These are phyloP conservation scores for Neopipo cinnamomea DNA, from an alignment of 2,113 vertebrate species.

Conservation along the genomic window DNA sequence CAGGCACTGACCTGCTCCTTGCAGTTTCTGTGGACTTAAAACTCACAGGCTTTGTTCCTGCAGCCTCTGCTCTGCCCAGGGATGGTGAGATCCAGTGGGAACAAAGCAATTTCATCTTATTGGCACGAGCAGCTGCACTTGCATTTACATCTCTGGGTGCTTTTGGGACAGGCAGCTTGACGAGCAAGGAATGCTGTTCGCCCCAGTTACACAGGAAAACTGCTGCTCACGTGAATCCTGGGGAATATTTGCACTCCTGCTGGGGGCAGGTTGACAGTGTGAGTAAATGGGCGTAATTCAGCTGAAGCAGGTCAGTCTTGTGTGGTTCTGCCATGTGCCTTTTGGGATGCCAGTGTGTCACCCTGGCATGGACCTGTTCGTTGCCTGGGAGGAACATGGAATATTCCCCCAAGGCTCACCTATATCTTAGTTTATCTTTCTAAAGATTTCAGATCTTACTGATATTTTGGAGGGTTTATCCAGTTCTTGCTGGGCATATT, in stretches of 20 bases:
- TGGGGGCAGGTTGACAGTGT: not conserved
- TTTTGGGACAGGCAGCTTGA: not conserved
- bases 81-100: not conserved
- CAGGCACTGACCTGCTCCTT: not conserved
- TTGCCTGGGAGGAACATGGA: not conserved
- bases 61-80: not conserved
- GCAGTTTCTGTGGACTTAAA: not conserved
- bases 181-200: not conserved
- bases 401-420: not conserved
- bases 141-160: not conserved
- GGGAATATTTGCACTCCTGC: not conserved
- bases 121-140: not conserved
- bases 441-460: not conserved
- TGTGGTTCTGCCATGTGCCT: not conserved
- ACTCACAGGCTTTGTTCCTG: not conserved
- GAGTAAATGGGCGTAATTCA: not conserved
- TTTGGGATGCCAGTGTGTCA: not conserved
- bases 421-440: not conserved
- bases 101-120: not conserved
- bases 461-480: not conserved
- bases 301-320: not conserved
- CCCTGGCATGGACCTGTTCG: not conserved
- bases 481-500: not conserved
- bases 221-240: not conserved
- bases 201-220: rapidly evolving